A percentile compares a stretch with the other conserved stretches of the same genome.
phyloP scores from a whole-genome alignment of 2,797 vertebrate species.

The Mallotus villosus region DNA sequence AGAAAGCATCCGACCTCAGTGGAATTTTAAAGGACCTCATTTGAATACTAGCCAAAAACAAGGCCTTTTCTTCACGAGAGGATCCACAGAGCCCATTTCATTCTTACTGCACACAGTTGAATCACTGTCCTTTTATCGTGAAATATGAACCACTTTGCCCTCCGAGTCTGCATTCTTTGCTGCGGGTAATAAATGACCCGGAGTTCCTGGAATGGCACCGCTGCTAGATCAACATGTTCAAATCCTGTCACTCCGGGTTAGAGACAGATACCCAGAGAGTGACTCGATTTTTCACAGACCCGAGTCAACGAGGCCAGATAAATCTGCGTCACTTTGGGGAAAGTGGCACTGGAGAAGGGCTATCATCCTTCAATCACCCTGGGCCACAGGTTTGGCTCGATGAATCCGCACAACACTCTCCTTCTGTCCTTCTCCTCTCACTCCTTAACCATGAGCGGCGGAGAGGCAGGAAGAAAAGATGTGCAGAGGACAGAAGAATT shows the following conservation, averaged over 20 bases:
- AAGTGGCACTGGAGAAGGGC: not conserved
- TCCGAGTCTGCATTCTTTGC: conserved; percentile 26
- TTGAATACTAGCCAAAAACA: too few relatives aligned
- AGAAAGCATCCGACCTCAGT: too few relatives aligned
- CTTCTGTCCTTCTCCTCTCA: conserved; percentile 5
- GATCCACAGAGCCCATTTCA: conserved; percentile 29
- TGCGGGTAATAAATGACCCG: conserved; percentile 37
- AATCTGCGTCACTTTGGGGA: not conserved
- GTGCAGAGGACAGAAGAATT: not conserved
- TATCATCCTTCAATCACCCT: not conserved
- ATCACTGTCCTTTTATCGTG: conserved; percentile 35
- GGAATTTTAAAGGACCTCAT: too few relatives aligned
- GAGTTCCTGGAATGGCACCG: conserved; percentile 13
- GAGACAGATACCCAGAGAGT: not conserved
- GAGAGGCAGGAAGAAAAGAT: not conserved
- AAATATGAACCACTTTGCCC: conserved; percentile 32
- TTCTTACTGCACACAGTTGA: conserved; percentile 21
- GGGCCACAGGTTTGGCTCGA: not conserved
- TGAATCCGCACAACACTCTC: not conserved
- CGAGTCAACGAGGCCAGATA: not conserved
- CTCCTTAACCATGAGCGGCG: not conserved
- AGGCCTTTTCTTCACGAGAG: not conserved
- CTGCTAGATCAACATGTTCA: conserved; percentile 41
- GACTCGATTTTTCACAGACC: conserved; percentile 1
- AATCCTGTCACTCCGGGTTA: conserved; percentile 15